Evolutionary conservation across 1,140 invertebrate genomes (phyloP).

Genomic region (Hylyphantes graminicola): DNA sequence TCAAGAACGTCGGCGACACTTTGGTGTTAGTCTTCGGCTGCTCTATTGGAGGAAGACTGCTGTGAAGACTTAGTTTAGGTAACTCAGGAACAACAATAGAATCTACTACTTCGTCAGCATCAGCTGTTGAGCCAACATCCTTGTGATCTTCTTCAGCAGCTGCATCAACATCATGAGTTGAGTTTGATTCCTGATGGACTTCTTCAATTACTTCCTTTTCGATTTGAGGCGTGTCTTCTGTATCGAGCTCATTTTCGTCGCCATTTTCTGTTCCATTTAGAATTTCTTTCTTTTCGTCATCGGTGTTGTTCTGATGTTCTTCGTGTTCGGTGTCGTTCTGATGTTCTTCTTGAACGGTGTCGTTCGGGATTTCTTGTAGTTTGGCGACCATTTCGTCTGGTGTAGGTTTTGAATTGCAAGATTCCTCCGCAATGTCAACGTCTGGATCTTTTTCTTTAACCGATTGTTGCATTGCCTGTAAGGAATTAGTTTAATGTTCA

Average conservation of each 20-base stretch:
- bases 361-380: neutral
- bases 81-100: neutral
- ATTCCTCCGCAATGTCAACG: neutral
- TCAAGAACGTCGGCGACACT: slow-evolving; percentile 27
- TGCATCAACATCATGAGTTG: neutral
- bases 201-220: neutral
- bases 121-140: neutral
- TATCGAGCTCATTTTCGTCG: neutral
- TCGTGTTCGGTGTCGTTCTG: neutral
- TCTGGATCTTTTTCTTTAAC: slow-evolving; percentile 10
- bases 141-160: neutral
- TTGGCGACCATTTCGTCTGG: neutral
- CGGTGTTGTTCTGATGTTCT: neutral
- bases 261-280: neutral
- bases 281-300: neutral
- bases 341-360: neutral
- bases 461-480: slow-evolving; percentile 33
- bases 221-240: neutral
- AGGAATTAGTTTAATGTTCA: neutral
- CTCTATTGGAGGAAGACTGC: slow-evolving; percentile 5
- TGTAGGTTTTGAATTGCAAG: neutral
- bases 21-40: neutral
- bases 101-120: neutral
- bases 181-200: neutral
- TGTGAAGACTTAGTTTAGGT: neutral